Conservation (phyloP, 2,113 vertebrate genomes). For the Formicarius rufipectus region DNA sequence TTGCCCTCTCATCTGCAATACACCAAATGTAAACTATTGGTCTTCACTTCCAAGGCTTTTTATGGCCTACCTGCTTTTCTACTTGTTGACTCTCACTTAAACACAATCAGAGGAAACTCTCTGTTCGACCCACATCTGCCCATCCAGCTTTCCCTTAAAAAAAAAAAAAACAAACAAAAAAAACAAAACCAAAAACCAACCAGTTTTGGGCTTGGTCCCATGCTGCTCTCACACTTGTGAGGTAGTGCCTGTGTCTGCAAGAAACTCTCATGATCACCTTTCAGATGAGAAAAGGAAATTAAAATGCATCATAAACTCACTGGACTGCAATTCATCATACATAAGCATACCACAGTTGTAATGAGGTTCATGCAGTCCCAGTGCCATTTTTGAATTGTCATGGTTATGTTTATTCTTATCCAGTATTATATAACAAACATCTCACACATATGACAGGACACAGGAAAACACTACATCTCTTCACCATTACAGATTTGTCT, state of each 20-base stretch:
- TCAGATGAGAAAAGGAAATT: background rate
- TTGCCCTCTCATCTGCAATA: background rate
- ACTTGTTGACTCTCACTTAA: background rate
- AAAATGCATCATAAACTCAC: background rate
- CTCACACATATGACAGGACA: background rate
- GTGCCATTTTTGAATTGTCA: background rate
- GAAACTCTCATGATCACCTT: background rate
- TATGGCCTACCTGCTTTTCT: background rate
- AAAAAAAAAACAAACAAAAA: background rate
- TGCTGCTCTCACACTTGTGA: background rate
- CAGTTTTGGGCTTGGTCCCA: background rate
- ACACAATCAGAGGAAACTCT: background rate
- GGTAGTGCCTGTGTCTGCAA: background rate
- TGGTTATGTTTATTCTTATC: background rate
- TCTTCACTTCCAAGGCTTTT: background rate
- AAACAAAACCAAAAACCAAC: no score
- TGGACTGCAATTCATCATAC: background rate
- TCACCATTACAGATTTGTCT: background rate
- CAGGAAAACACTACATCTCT: background rate
- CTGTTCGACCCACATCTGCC: background rate
- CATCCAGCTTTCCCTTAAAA: background rate
- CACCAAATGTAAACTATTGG: background rate
- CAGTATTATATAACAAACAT: background rate
- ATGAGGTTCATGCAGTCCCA: background rate
- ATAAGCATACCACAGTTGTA: background rate